Percentiles rank a stretch among this genome's conserved stretches.
Evolutionary conservation across 2,113 vertebrate genomes (phyloP).

Genomic region (Lepus americanus): DNA sequence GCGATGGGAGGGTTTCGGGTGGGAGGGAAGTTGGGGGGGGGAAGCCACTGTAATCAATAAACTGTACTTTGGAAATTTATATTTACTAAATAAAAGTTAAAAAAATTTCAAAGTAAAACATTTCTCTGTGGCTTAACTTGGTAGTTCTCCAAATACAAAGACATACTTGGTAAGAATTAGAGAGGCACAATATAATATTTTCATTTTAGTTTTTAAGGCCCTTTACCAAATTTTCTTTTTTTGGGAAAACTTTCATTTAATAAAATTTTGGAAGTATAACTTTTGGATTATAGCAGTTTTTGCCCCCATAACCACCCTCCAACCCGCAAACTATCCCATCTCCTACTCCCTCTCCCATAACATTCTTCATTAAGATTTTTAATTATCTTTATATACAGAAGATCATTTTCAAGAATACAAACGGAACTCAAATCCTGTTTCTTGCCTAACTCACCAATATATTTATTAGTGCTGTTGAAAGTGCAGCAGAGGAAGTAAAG

Average conservation of each 20-base stretch:
- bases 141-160: conserved; percentile 72
- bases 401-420: conserved; percentile 89
- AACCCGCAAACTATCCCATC: no score
- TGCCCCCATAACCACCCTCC: no score
- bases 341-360: no score
- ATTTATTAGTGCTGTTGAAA: conserved; percentile 11
- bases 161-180: conserved; percentile 74
- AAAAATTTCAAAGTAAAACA: conserved; percentile 69
- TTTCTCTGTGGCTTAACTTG: conserved; percentile 81
- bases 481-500: neutral
- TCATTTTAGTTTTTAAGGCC: conserved; percentile 79
- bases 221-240: conserved; percentile 76
- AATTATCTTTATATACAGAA: no score
- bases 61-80: no score
- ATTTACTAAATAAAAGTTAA: neutral
- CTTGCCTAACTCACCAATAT: conserved; percentile 86
- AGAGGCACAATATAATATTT: conserved; percentile 80
- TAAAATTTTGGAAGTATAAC: no score
- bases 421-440: conserved; percentile 90
- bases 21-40: no score
- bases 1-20: no score
- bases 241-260: no score
- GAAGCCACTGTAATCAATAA: no score
- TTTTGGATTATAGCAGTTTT: no score
- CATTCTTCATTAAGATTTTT: no score